Evolutionary conservation across 2,113 vertebrate species (phyloP).

Genomic region (Campylorhamphus procurvoides): DNA sequence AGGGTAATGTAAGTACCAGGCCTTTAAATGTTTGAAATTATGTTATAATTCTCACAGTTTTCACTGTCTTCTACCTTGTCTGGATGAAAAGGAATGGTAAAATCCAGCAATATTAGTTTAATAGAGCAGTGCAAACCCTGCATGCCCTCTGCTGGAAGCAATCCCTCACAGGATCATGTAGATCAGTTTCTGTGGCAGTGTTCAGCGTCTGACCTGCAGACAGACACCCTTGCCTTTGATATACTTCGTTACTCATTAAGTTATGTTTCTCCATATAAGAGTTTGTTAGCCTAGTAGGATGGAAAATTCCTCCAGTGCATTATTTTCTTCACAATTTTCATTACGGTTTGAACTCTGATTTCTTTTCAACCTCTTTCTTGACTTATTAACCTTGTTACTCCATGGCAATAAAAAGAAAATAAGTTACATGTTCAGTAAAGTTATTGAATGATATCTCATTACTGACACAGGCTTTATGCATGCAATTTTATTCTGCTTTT

Average conservation of each 20-base stretch:
- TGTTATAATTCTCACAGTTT: background rate
- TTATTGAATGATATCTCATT: background rate
- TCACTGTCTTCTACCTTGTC: background rate
- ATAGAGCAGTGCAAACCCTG: slow-evolving; percentile 4
- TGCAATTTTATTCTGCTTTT: slow-evolving; percentile 50
- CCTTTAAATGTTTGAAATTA: background rate
- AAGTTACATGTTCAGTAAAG: background rate
- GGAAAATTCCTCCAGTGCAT: background rate
- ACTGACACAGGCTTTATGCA: background rate
- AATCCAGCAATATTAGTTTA: background rate
- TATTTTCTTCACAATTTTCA: background rate
- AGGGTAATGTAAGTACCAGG: background rate
- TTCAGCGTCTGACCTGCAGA: background rate
- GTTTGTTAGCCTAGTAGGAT: background rate
- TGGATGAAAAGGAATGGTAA: background rate
- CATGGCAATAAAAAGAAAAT: background rate
- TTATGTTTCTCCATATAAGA: background rate
- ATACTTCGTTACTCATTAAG: background rate
- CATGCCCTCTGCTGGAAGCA: slow-evolving; percentile 63
- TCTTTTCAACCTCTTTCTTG: background rate
- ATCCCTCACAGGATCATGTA: background rate
- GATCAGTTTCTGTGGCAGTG: background rate
- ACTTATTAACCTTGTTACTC: background rate
- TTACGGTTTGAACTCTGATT: background rate
- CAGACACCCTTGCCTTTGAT: background rate